phyloP scores from a whole-genome alignment of 2,113 vertebrate species.

The Octodon degus region DNA sequence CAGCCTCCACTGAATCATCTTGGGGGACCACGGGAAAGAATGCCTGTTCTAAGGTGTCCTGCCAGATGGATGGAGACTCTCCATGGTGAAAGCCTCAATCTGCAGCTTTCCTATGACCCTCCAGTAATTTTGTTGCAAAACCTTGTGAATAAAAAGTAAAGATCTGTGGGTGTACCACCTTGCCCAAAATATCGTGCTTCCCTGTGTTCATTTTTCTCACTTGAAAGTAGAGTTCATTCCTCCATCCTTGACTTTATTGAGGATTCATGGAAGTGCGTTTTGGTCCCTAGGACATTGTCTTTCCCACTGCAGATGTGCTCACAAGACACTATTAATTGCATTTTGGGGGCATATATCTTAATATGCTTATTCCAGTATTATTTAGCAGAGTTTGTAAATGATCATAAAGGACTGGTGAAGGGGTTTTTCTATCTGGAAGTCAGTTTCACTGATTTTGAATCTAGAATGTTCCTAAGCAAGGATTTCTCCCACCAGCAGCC shows the following conservation, averaged over 20 bases:
- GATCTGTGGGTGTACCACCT: background rate
- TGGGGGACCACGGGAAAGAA: background rate
- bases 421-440: background rate
- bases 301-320: background rate
- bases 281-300: background rate
- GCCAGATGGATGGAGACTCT: background rate
- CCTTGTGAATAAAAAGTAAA: background rate
- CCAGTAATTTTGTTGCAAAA: background rate
- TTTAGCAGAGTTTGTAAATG: background rate
- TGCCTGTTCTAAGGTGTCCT: background rate
- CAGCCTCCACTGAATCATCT: background rate
- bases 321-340: background rate
- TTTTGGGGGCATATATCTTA: conserved; percentile 4
- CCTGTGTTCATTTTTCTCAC: background rate
- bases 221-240: background rate
- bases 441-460: conserved; percentile 4
- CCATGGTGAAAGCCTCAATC: background rate
- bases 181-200: background rate
- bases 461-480: background rate
- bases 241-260: background rate
- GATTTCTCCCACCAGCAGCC: background rate
- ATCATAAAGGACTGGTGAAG: background rate
- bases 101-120: background rate
- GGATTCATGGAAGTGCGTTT: background rate
- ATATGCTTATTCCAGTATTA: background rate